A percentile compares a stretch with the other conserved stretches of the same genome.
These are phyloP conservation scores for Mythimna lalbum DNA, from an alignment of 2,888 invertebrate species.

Conservation along the genomic window DNA sequence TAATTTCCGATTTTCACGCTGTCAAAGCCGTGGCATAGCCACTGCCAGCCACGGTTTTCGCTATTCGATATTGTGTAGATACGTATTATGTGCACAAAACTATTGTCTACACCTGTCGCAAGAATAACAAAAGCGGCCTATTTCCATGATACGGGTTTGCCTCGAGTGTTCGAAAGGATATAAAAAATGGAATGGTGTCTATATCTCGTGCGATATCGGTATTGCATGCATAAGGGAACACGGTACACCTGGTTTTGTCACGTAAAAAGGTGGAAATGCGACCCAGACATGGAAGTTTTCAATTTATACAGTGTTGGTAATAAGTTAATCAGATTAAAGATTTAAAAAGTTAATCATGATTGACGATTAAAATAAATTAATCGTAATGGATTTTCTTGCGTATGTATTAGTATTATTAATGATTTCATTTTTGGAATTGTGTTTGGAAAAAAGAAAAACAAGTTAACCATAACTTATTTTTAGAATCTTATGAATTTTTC, in stretches of 20 bases:
- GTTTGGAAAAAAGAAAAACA: too few species aligned
- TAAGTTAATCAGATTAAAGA: too few species aligned
- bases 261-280: not conserved
- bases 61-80: not conserved
- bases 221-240: conserved; percentile 16
- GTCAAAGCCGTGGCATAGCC: not conserved
- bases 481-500: too few species aligned
- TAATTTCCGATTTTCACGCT: not conserved
- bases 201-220: not conserved
- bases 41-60: too few species aligned
- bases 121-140: conserved; percentile 10
- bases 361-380: too few species aligned
- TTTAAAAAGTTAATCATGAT: too few species aligned
- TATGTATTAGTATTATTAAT: too few species aligned
- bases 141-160: not conserved
- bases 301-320: not conserved
- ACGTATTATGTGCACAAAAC: not conserved
- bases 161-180: not conserved
- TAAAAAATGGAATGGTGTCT: conserved; percentile 7
- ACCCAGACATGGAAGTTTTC: conserved; percentile 5
- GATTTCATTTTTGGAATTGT: too few species aligned
- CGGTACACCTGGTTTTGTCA: not conserved
- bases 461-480: too few species aligned
- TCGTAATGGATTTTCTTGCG: too few species aligned
- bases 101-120: conserved; percentile 2